Evolutionary conservation across 1,140 invertebrate genomes (phyloP).

Genomic region (Ceratosolen fusciceps): DNA sequence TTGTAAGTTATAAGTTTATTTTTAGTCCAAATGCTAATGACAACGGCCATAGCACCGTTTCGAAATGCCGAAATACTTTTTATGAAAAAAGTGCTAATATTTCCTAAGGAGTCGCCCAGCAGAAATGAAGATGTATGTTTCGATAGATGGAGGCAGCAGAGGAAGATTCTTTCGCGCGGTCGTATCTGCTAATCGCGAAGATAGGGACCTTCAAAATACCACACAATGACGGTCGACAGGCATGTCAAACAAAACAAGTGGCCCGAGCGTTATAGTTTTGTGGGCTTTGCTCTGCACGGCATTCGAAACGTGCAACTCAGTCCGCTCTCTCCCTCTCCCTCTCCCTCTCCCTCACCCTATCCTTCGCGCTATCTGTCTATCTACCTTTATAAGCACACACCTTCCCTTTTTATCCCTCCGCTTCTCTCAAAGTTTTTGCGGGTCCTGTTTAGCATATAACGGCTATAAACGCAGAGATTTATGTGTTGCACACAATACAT

Average conservation of each 20-base stretch:
- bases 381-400: background rate
- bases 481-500: constrained; percentile 56
- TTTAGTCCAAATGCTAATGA: no score
- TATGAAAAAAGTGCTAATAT: background rate
- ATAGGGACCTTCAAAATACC: constrained; percentile 8
- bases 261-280: background rate
- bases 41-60: no score
- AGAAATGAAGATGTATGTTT: background rate
- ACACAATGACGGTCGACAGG: background rate
- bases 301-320: background rate
- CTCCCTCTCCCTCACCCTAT: background rate
- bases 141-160: no score
- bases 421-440: constrained; percentile 39
- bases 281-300: background rate
- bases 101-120: background rate
- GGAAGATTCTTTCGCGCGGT: background rate
- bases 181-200: background rate
- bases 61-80: background rate
- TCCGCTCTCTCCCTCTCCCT: background rate
- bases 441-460: constrained; percentile 59
- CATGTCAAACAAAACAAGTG: constrained; percentile 23
- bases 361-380: constrained; percentile 9
- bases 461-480: constrained; percentile 59
- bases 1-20: no score
- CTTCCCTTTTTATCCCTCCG: background rate